phyloP scores from a whole-genome alignment of 2,888 invertebrate species.

The Gryllus longicercus region DNA sequence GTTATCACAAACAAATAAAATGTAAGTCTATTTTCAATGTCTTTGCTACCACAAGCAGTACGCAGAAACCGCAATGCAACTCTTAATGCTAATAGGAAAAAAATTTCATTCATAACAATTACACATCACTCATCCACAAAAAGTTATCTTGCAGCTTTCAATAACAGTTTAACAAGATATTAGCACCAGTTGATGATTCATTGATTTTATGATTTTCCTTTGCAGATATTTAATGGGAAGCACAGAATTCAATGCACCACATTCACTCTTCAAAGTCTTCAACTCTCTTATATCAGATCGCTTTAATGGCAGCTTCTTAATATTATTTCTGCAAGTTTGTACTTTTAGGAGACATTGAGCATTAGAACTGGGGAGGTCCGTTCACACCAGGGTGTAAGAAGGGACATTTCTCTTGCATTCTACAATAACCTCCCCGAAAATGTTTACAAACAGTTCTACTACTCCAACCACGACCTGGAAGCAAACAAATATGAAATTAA shows the following conservation, averaged over 20 bases:
- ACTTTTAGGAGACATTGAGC: background rate
- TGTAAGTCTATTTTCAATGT: background rate
- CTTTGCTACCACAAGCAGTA: no score
- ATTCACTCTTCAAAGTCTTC: no score
- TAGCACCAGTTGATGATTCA: no score
- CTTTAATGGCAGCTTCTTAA: no score
- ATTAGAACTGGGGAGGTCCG: constrained; percentile 51
- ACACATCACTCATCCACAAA: background rate
- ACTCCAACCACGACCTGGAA: constrained; percentile 19
- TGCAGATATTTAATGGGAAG: no score
- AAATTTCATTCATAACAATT: background rate
- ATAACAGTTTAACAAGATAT: no score
- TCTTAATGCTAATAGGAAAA: background rate
- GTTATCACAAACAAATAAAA: background rate
- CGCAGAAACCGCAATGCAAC: no score
- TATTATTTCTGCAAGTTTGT: no score
- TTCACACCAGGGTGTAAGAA: constrained; percentile 75
- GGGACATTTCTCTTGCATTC: constrained; percentile 76
- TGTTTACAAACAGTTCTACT: constrained; percentile 65
- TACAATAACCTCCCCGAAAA: constrained; percentile 75
- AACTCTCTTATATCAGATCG: no score
- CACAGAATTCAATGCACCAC: no score
- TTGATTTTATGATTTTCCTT: no score
- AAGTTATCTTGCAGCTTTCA: no score
- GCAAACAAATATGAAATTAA: background rate